phyloP scores from a whole-genome alignment of 2,888 invertebrate species.

The Notodonta ziczac region DNA sequence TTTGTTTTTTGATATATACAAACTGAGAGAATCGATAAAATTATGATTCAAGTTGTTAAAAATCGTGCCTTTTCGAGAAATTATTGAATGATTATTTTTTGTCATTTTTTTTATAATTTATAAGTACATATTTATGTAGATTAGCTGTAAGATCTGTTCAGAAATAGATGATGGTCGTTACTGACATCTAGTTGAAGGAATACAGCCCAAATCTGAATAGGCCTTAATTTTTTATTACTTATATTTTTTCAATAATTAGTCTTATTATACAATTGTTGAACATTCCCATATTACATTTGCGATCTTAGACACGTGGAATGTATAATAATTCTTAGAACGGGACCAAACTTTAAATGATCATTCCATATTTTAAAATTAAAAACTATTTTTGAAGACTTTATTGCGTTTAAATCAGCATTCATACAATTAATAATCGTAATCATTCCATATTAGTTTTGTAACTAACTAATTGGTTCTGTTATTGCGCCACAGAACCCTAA shows the following conservation, averaged over 20 bases:
- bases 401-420: background rate
- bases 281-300: conserved; percentile 28
- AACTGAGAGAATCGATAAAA: background rate
- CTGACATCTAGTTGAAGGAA: background rate
- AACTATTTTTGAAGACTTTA: background rate
- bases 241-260: background rate
- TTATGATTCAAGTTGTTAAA: conserved; percentile 35
- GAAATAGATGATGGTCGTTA: background rate
- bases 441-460: background rate
- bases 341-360: background rate
- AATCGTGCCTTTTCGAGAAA: conserved; percentile 47
- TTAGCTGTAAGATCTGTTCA: conserved; percentile 8
- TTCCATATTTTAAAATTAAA: background rate
- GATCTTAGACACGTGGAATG: conserved; percentile 19
- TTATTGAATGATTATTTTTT: conserved; percentile 23
- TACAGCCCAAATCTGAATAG: background rate
- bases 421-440: background rate
- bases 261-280: conserved; percentile 26
- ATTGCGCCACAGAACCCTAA: background rate
- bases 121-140: conserved; percentile 42
- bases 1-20: conserved; percentile 5
- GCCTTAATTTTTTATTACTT: background rate
- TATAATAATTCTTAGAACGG: background rate
- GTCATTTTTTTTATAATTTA: conserved; percentile 20
- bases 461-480: background rate